Evolutionary conservation across 2,888 invertebrate genomes (phyloP), one percentile per base, ranked within the genome.

Genomic region (Ashinkailepas kermadecensis): DNA sequence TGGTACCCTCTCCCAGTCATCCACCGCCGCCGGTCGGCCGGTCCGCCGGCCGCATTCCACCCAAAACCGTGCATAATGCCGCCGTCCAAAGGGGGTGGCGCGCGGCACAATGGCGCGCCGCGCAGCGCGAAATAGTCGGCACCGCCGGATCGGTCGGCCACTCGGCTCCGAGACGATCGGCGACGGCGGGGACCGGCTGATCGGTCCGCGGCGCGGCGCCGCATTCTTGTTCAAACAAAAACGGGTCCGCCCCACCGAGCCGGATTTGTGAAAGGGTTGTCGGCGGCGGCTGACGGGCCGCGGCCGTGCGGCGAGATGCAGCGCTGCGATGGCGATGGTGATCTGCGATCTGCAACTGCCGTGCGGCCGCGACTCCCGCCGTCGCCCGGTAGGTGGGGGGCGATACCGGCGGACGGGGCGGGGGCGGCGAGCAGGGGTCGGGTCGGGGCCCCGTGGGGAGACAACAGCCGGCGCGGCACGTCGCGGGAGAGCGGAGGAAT

Each of bases 161-260:
- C 39, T 54, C 54, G 23, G 18, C 54, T 25, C 70, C 1, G 74
- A 39, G 39, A 39, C 39, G 39, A 65, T 65, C n/a, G 65, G 74
- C 18, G 18, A 13, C 74, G 8, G 18, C 39, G 74, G 74, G 23
- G 4, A 59, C 15, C 59, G 59, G 59, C 59, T 23, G 65, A 23
- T 23, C n/a, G n/a, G n/a, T 11, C 21, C 10, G 62, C 62, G 18
- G 62, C 39, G 74, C 54, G 10, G 18, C 54, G 70, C 70, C 23
- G 74, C 74, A 74, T 74, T 74, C 74, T 74, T 74, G 74, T 74
- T 54, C 74, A 74, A 74, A 74, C 74, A 74, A 74, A 74, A 74
- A 54, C 74, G 54, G 4, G 18, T 13, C 74, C 21, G 23, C 18
- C 54, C 18, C 54, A 54, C 74, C 54, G 70, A n/a, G 54, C 54